These are phyloP conservation scores for Gavia stellata DNA, from an alignment of 2,113 vertebrate species.

Conservation along the genomic window DNA sequence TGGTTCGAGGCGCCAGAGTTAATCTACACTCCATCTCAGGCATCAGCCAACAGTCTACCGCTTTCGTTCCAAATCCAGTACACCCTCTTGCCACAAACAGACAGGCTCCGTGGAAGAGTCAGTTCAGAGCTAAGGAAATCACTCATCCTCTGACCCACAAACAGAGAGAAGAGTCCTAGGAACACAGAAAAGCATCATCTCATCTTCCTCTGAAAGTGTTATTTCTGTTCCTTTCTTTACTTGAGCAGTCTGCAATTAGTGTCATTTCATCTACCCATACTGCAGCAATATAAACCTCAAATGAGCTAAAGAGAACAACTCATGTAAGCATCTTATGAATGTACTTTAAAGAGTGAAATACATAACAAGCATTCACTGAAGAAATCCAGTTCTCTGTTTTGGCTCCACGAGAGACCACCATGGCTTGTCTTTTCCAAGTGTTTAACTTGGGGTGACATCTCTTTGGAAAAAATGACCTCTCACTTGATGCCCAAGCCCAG, in stretches of 20 bases:
- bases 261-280: not conserved
- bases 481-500: not conserved
- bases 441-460: conserved; percentile 9
- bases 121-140: not conserved
- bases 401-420: not conserved
- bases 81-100: not conserved
- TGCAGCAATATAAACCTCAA: not conserved
- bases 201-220: not conserved
- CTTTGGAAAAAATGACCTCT: conserved; percentile 28
- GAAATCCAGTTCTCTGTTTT: not conserved
- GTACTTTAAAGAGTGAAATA: not conserved
- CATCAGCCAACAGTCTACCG: not conserved
- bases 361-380: not conserved
- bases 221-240: not conserved
- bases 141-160: not conserved
- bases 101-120: not conserved
- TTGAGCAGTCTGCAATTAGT: not conserved
- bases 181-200: not conserved
- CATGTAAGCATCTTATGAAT: not conserved
- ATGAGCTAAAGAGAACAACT: not conserved
- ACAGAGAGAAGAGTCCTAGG: not conserved
- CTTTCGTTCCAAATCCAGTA: not conserved
- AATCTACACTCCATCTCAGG: not conserved
- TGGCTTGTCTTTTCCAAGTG: not conserved
- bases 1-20: not conserved